Base-by-base conservation (phyloP, 2,797 vertebrate genomes). In the Poecilia picta region DNA sequence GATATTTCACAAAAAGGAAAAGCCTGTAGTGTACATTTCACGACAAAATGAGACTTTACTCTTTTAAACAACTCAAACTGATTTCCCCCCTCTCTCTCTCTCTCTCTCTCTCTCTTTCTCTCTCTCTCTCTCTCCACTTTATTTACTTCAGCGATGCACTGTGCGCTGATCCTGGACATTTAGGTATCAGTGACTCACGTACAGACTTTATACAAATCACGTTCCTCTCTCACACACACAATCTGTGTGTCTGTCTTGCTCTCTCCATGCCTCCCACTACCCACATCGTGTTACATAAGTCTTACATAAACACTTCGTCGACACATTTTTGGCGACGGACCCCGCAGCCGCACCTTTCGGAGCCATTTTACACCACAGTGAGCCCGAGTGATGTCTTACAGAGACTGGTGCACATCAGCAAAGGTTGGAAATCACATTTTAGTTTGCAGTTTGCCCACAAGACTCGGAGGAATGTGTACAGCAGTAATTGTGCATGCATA, bases 241-340 rank as follows among this genome's bases (percentile, higher is more conserved):
- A 53, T 71, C 74, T 75, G 47, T 83, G 41, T 84, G 76, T 88
- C 80, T 81, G 73, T 86, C 88, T 89, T 84, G 72, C 81, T 84
- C 82, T 84, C 78, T 88, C 86, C 78, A 86, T 88, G 86, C 89
- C 93, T 90, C 92, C 92, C 91, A 93, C 93, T 89, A 88, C 89
- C 90, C 88, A 89, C 90, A 91, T 81, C 78, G 83, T 82, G 85
- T 95, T 95, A 93, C 87, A 92, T 93, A 94, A 93, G 85, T 81
- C 86, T 94, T 95, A 93, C 77, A 92, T 92, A 93, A 94, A 94
- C n/a, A 68, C 87, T 82, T 90, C 82, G 87, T 91, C 84, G 47
- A 90, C 90, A 91, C 81, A 88, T 90, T 92, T 88, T 73, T 78
- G 79, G 79, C 75, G 72, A 81, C 81, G 78, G 90, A 89, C 82